phyloP scores from a whole-genome alignment of 2,888 invertebrate species.

The Drosophila eohydei region DNA sequence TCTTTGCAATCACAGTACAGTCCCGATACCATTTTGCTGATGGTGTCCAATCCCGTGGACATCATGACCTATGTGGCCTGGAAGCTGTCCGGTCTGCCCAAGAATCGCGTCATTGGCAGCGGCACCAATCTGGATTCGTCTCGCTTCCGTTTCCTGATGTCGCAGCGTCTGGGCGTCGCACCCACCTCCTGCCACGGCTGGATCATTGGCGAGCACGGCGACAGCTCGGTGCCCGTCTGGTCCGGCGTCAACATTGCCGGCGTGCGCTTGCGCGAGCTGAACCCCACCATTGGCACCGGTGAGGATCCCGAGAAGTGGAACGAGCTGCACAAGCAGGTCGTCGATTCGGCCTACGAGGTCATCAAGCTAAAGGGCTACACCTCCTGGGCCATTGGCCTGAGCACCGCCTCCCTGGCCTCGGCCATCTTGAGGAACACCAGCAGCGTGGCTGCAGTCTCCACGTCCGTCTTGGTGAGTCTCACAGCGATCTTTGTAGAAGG shows the following conservation, averaged over 20 bases:
- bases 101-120: constrained; percentile 94
- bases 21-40: constrained; percentile 93
- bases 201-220: constrained; percentile 98
- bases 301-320: constrained; percentile 92
- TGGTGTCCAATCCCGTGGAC: constrained; percentile 97
- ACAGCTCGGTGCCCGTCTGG: constrained; percentile 96
- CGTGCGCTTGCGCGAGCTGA: constrained; percentile 91
- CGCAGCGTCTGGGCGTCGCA: constrained; percentile 92
- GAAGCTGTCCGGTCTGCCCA: constrained; percentile 96
- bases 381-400: constrained; percentile 95
- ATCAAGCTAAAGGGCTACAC: constrained; percentile 96
- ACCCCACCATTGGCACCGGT: constrained; percentile 90
- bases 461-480: constrained; percentile 89
- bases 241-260: constrained; percentile 97
- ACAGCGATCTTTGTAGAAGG: rapidly evolving
- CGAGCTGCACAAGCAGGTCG: constrained; percentile 92
- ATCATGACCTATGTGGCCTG: constrained; percentile 97
- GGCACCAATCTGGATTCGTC: constrained; percentile 97
- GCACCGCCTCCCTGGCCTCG: constrained; percentile 89
- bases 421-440: constrained; percentile 90
- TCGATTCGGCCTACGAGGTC: constrained; percentile 94
- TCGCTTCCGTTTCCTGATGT: constrained; percentile 94
- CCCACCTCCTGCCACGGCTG: constrained; percentile 95
- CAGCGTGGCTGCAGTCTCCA: constrained; percentile 92
- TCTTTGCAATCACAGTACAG: constrained; percentile 86